Base-by-base conservation (phyloP, 1,140 invertebrate genomes). In the Euschistus heros region DNA sequence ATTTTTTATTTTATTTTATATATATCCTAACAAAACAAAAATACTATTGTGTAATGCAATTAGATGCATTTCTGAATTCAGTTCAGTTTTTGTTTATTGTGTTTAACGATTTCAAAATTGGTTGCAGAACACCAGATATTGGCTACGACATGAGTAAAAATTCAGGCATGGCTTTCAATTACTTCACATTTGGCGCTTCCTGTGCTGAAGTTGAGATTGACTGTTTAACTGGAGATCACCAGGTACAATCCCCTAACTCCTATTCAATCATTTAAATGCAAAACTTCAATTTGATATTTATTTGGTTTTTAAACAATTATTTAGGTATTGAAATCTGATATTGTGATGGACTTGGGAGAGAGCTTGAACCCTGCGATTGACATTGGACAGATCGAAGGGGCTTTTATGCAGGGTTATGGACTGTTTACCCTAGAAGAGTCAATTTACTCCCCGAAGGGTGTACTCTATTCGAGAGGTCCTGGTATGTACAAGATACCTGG, bases 361-460 rank as follows among this genome's bases (percentile, higher is more conserved):
- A 95, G 91, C 78, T 76, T 97, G 30, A 97, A 97, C 78, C 94
- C 94, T 26, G 92, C 93, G 0, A 94, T 97, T 70, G 94, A 98
- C 71, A 91, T 97, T 72, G 94, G 94, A 0, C 94, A 97, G 79
- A 86, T 97, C 26, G 94, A 97, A 79, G 94, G 94, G 33, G 94
- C 81, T 0, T 97, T 95, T 71, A 82, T 91, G 69, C 94, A 97
- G 81, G 94, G 94, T 0, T 92, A 94, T 72, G 94, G 94, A 4
- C 73, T 97, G 47, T 96, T 91, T 72, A 91, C 91, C 2, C 77
- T 97, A 68, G 94, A 97, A 77, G 91, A 96, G 74, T 77, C 93
- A 13, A 84, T 91, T 60, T 90, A 89, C 72, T 89, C 91, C 0
- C 88, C 91, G 0, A 83, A 82, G 62, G 94, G 94, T 26, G 84